Percentiles rank a stretch among this genome's conserved stretches.
These are phyloP conservation scores for Drosophila algonquin DNA, from an alignment of 2,888 invertebrate genomes.

Conservation along the genomic window DNA sequence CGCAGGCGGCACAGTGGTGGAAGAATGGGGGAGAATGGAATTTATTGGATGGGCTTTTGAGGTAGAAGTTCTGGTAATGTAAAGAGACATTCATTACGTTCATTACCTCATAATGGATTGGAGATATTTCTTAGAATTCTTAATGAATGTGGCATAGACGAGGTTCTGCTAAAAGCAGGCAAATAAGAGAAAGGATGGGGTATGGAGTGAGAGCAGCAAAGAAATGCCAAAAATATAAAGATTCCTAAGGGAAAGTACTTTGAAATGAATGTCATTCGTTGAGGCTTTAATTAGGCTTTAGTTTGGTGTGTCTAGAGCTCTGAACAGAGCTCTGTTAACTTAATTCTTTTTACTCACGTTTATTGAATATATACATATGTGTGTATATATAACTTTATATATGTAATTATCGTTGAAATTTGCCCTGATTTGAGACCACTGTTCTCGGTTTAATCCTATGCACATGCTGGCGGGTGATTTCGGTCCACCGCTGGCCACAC, in stretches of 20 bases:
- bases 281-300: neutral
- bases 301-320: no score
- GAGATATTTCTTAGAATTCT: neutral
- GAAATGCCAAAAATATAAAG: no score
- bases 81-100: neutral
- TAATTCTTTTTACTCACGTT: no score
- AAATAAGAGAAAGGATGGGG: neutral
- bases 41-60: neutral
- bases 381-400: neutral
- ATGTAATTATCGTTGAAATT: neutral
- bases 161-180: neutral
- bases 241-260: no score
- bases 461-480: constrained; percentile 40
- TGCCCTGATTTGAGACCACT: constrained; percentile 20
- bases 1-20: constrained; percentile 22
- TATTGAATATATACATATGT: neutral
- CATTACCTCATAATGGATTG: neutral
- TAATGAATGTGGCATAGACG: neutral
- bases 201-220: no score
- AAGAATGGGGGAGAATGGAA: neutral
- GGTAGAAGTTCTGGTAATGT: neutral
- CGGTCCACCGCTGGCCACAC: constrained; percentile 66
- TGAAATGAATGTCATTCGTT: neutral
- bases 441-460: constrained; percentile 24
- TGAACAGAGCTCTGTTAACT: no score